Conservation (phyloP, 2,113 vertebrate species). For the Gnathonemus echidnorhynchus region DNA sequence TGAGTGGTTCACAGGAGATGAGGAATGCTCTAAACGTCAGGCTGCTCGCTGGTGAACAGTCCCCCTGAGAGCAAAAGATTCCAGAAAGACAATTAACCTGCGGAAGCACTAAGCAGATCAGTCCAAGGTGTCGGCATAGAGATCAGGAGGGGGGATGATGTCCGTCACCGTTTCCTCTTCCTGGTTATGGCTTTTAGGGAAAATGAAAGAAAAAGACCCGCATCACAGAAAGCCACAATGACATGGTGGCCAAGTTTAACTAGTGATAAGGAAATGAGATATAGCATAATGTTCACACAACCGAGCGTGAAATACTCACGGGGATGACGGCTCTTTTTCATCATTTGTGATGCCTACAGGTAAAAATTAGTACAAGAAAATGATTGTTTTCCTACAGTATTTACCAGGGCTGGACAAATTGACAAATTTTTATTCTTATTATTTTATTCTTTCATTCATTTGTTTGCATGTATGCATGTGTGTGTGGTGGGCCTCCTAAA, state of each 20-base stretch:
- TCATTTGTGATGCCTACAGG: constrained; percentile 26
- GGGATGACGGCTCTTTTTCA: constrained; percentile 19
- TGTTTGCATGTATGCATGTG: neutral
- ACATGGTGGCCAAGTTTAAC: neutral
- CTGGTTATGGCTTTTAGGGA: constrained; percentile 34
- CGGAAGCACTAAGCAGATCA: neutral
- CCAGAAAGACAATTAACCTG: neutral
- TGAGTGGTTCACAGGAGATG: neutral
- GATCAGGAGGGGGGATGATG: constrained; percentile 60
- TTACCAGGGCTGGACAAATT: neutral
- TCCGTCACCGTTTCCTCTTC: constrained; percentile 34
- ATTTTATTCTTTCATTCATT: too few relatives aligned
- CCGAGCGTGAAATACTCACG: constrained; percentile 44
- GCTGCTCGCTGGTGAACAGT: neutral
- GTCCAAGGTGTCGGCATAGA: constrained; percentile 50
- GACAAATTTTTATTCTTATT: neutral
- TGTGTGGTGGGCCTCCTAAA: neutral
- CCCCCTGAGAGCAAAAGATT: neutral
- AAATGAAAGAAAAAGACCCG: neutral
- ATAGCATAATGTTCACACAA: constrained; percentile 18
- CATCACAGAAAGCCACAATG: too few relatives aligned
- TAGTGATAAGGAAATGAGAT: neutral
- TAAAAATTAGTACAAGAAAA: constrained; percentile 18
- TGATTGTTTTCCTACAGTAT: neutral
- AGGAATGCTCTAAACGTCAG: neutral